Conservation (phyloP, 2,797 vertebrate genomes). For the Stomatorhinus walkeri region DNA sequence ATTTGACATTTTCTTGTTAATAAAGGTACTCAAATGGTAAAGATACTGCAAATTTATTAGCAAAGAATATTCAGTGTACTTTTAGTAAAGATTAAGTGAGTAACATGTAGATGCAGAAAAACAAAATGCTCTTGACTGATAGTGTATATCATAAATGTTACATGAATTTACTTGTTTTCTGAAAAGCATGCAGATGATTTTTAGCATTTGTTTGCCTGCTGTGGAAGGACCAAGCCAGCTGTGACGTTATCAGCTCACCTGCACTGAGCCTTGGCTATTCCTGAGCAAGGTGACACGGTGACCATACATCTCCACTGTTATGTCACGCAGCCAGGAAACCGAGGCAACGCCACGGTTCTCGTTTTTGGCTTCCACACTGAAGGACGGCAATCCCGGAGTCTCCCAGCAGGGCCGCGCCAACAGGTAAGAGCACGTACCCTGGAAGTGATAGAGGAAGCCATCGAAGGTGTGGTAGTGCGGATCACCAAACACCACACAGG, state of each 20-base stretch:
- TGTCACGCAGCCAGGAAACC: slow-evolving; percentile 90
- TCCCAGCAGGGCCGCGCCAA: slow-evolving; percentile 88
- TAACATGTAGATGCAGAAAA: neutral
- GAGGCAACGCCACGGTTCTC: slow-evolving; percentile 80
- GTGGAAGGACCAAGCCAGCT: neutral
- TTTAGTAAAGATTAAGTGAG: neutral
- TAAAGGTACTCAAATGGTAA: neutral
- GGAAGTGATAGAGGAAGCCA: slow-evolving; percentile 97
- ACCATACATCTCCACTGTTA: slow-evolving; percentile 87
- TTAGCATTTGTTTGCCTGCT: neutral
- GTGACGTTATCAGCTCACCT: slow-evolving; percentile 62
- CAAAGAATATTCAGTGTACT: neutral
- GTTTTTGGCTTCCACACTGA: slow-evolving; percentile 94
- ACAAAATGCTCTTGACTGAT: neutral
- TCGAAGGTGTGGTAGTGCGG: slow-evolving; percentile 98
- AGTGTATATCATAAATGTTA: neutral
- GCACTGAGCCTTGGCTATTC: slow-evolving; percentile 75
- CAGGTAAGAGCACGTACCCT: slow-evolving; percentile 95
- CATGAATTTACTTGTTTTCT: neutral
- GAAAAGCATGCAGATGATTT: neutral
- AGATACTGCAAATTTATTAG: neutral
- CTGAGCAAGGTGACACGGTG: slow-evolving; percentile 83
- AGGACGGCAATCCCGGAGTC: slow-evolving; percentile 77
- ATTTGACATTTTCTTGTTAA: neutral
- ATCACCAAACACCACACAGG: slow-evolving; percentile 95